Percentiles rank a stretch among this genome's conserved stretches.
phyloP scores from a whole-genome alignment of 2,797 vertebrate genomes.

The Ptychadena robeensis region DNA sequence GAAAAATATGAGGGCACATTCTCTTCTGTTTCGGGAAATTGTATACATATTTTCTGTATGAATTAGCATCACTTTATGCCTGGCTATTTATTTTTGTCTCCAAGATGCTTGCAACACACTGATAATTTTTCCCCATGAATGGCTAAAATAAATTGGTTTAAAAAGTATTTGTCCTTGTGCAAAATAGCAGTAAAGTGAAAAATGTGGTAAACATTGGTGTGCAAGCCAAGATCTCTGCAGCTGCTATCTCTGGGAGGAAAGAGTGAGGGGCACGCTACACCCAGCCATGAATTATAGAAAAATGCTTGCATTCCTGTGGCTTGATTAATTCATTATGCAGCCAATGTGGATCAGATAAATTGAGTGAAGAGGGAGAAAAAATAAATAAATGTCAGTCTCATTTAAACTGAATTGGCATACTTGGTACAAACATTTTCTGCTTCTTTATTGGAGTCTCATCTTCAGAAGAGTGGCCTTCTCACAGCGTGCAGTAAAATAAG shows the following conservation, averaged over 20 bases:
- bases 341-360: constrained; percentile 28
- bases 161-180: constrained; percentile 1
- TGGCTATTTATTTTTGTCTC: constrained; percentile 10
- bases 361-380: constrained; percentile 23
- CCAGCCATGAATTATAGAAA: constrained; percentile 40
- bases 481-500: too few species aligned
- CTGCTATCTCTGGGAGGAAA: not conserved
- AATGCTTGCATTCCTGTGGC: constrained; percentile 5
- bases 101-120: not conserved
- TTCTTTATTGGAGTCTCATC: not conserved
- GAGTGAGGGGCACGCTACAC: not conserved
- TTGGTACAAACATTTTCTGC: not conserved
- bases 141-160: constrained; percentile 5
- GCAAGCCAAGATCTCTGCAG: not conserved
- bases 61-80: not conserved
- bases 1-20: too few species aligned
- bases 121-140: constrained; percentile 15
- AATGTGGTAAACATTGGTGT: not conserved
- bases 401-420: constrained; percentile 18
- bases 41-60: not conserved
- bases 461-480: too few species aligned
- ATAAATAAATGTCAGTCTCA: constrained; percentile 7
- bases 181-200: not conserved
- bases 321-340: constrained; percentile 44
- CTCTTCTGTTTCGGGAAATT: not conserved